These are phyloP conservation scores for Hypocryptadius cinnamomeus DNA, from an alignment of 2,113 vertebrate species.

Conservation along the genomic window DNA sequence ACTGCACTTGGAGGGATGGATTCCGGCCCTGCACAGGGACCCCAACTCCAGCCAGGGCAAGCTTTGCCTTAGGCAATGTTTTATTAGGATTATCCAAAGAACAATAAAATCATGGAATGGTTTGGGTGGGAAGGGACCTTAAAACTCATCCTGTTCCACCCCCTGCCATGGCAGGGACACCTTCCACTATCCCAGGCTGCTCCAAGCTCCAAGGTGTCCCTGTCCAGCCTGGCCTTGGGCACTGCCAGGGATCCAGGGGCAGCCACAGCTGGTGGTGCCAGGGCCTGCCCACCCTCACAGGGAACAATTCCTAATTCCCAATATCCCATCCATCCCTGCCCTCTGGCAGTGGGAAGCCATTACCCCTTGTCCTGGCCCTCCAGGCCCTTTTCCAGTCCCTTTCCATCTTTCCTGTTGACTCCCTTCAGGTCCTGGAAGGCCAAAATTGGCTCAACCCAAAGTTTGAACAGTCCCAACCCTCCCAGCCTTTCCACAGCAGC, in stretches of 20 bases:
- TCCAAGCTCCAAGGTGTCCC: too few relatives aligned
- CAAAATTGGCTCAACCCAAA: not conserved
- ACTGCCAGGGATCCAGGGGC: not conserved
- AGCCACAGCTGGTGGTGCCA: not conserved
- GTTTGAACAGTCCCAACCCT: not conserved
- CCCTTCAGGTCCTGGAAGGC: not conserved
- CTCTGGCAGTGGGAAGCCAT: not conserved
- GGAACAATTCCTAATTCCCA: not conserved
- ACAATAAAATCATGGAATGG: not conserved
- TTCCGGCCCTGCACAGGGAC: not conserved
- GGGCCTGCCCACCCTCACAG: not conserved
- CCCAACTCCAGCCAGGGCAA: not conserved
- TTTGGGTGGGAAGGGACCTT: rapidly evolving
- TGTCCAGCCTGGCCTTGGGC: not conserved
- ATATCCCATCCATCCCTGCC: not conserved
- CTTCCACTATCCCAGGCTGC: not conserved
- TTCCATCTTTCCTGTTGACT: not conserved
- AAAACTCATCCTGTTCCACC: rapidly evolving
- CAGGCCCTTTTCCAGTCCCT: not conserved
- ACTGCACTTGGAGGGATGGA: not conserved
- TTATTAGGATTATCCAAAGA: not conserved
- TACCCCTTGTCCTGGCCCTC: not conserved
- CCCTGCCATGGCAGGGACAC: not conserved
- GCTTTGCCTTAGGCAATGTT: not conserved
- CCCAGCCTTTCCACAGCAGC: not conserved